phyloP scores from a whole-genome alignment of 2,113 vertebrate genomes.

The Smithornis capensis region DNA sequence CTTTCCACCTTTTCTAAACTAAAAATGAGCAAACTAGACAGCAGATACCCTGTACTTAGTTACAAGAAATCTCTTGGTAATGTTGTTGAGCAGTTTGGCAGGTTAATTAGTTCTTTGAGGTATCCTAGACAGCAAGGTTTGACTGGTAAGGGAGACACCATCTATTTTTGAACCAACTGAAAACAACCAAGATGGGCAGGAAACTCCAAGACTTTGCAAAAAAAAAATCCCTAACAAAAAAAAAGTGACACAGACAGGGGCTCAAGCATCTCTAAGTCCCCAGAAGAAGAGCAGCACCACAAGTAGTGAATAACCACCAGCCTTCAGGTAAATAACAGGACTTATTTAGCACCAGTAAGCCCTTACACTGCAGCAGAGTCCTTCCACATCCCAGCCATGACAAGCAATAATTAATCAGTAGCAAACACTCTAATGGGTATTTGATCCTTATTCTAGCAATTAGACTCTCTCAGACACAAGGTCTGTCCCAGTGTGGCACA shows the following conservation, averaged over 20 bases:
- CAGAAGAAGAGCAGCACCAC: background rate
- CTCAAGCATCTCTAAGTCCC: background rate
- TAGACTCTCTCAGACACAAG: background rate
- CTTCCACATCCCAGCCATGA: background rate
- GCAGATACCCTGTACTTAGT: background rate
- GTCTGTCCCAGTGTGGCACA: background rate
- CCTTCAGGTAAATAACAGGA: background rate
- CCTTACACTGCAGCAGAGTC: background rate
- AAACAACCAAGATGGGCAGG: background rate
- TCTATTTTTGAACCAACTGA: background rate
- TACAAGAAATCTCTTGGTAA: background rate
- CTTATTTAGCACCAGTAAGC: background rate
- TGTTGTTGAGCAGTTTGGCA: background rate
- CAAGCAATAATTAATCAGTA: conserved; percentile 28
- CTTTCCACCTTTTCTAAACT: background rate
- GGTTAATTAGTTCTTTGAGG: background rate
- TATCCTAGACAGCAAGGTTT: background rate
- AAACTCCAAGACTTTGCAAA: background rate
- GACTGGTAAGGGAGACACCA: background rate
- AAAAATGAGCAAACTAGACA: background rate
- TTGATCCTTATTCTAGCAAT: conserved; percentile 10
- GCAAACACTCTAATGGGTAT: background rate
- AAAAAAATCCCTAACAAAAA: background rate
- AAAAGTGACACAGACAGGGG: no score
- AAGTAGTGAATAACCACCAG: background rate